A percentile compares a stretch with the other conserved stretches of the same genome.
Evolutionary conservation across 2,797 vertebrate species (phyloP).

Genomic region (Ctenopoma multispine): DNA sequence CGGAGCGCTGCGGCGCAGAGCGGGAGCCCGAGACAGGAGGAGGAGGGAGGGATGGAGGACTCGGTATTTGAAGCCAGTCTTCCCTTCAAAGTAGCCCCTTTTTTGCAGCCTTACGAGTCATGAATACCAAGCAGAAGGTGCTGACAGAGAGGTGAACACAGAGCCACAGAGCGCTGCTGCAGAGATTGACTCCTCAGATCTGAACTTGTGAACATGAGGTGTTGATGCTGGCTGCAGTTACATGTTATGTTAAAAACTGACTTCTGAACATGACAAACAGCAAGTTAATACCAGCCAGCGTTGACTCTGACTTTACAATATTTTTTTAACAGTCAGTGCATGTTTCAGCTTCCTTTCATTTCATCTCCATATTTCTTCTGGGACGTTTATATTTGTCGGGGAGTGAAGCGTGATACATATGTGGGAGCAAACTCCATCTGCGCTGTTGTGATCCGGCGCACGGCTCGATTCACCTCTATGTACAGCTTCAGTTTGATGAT

Average conservation of each 20-base stretch:
- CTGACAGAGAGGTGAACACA: constrained; percentile 25
- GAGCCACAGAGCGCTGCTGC: constrained; percentile 16
- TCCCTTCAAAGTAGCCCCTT: constrained; percentile 65
- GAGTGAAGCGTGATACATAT: background rate
- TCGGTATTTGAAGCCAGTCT: constrained; percentile 60
- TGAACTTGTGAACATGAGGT: background rate
- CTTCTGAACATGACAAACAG: background rate
- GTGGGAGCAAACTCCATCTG: background rate
- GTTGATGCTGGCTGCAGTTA: background rate
- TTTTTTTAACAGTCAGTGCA: background rate
- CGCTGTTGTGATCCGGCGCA: background rate
- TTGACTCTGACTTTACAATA: background rate
- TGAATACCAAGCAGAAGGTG: constrained; percentile 77
- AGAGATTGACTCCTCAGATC: background rate
- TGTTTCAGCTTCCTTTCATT: background rate
- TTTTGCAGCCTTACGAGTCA: constrained; percentile 53
- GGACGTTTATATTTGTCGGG: background rate
- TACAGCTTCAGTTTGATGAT: background rate
- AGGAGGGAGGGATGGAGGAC: constrained; percentile 19
- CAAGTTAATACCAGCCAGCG: background rate
- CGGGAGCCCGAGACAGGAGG: constrained; percentile 10
- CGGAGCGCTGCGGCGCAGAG: constrained; percentile 12
- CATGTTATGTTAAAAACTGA: background rate
- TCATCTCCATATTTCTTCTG: background rate
- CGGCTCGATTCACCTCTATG: background rate